phyloP scores from a whole-genome alignment of 2,888 invertebrate species.

The Vandiemenella viatica region DNA sequence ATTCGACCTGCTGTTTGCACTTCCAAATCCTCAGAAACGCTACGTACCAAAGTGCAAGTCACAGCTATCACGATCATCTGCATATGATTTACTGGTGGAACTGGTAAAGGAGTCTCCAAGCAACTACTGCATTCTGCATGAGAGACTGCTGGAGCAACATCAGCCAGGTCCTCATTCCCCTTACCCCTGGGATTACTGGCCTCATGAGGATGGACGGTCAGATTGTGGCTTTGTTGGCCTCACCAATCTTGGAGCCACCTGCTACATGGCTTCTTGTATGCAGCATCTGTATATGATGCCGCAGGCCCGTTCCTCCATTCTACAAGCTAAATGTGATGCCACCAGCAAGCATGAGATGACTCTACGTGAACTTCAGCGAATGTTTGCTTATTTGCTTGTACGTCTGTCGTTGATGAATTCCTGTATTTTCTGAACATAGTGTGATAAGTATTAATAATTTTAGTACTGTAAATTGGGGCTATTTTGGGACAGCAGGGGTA shows the following conservation, averaged over 20 bases:
- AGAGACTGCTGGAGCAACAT: slow-evolving; percentile 72
- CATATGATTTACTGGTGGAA: slow-evolving; percentile 81
- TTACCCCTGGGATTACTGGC: slow-evolving; percentile 97
- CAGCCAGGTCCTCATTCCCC: slow-evolving; percentile 65
- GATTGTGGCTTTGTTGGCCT: slow-evolving; percentile 90
- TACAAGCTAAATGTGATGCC: slow-evolving; percentile 56
- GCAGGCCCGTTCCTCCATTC: slow-evolving; percentile 69
- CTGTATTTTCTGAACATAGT: slow-evolving; percentile 2
- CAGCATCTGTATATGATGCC: slow-evolving; percentile 97
- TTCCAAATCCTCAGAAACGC: slow-evolving; percentile 70
- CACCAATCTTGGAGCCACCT: slow-evolving; percentile 89
- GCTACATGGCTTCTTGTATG: slow-evolving; percentile 96
- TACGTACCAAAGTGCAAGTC: slow-evolving; percentile 90
- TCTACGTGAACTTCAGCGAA: slow-evolving; percentile 73
- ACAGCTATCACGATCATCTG: slow-evolving; percentile 72
- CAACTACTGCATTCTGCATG: slow-evolving; percentile 72
- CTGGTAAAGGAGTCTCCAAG: slow-evolving; percentile 69
- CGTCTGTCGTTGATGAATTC: too few species aligned
- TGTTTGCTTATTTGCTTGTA: slow-evolving; percentile 85
- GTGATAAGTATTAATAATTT: slow-evolving; percentile 4
- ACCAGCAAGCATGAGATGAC: slow-evolving; percentile 69
- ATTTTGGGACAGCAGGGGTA: too few species aligned
- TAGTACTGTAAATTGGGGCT: too few species aligned
- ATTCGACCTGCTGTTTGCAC: slow-evolving; percentile 77
- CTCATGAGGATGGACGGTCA: slow-evolving; percentile 84